These are phyloP conservation scores for Heliothis virescens DNA, from an alignment of 1,140 invertebrate species.

Conservation along the genomic window DNA sequence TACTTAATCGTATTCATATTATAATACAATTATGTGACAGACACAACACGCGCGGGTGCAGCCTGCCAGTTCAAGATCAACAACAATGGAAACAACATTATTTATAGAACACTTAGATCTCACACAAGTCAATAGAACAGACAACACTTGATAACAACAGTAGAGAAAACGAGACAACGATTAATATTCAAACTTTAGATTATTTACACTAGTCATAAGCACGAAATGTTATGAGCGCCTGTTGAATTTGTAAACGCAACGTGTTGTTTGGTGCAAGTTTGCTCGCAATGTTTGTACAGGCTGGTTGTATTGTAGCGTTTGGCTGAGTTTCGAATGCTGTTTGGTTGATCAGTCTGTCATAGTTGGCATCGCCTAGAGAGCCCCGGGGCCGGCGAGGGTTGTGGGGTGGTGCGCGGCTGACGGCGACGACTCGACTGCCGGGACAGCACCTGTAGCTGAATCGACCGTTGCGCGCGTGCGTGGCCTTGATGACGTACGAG, in stretches of 20 bases:
- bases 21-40: constrained; percentile 38
- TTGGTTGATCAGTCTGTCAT: constrained; percentile 67
- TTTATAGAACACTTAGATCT: constrained; percentile 40
- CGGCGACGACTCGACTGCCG: constrained; percentile 76
- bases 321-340: constrained; percentile 34
- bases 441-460: constrained; percentile 84
- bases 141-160: constrained; percentile 72
- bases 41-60: constrained; percentile 14
- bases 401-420: constrained; percentile 59
- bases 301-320: constrained; percentile 42
- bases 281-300: constrained; percentile 52
- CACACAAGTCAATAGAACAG: constrained; percentile 58
- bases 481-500: constrained; percentile 81
- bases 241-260: constrained; percentile 77
- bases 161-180: constrained; percentile 69
- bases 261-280: constrained; percentile 9
- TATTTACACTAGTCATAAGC: constrained; percentile 62
- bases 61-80: constrained; percentile 36
- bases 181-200: constrained; percentile 66
- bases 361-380: constrained; percentile 58
- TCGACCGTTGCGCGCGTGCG: constrained; percentile 83
- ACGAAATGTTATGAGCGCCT: constrained; percentile 66
- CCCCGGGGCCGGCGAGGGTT: constrained; percentile 27
- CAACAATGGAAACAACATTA: constrained; percentile 49
- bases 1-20: constrained; percentile 42